Evolutionary conservation across 2,888 invertebrate genomes (phyloP).

Genomic region (Lasioglossum malachurum): DNA sequence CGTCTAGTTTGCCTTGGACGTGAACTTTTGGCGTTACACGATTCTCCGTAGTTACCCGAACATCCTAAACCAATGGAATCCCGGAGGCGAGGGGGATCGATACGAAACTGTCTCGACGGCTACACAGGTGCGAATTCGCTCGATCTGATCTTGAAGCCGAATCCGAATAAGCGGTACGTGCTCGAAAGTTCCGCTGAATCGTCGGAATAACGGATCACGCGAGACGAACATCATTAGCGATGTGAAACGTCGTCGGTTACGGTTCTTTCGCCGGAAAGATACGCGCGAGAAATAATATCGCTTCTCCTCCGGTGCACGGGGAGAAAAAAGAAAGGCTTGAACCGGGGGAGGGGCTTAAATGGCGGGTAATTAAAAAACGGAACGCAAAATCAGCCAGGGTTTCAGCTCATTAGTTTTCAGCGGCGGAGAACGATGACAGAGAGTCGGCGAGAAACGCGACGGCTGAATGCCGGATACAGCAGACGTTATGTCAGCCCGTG

Average conservation of each 20-base stretch:
- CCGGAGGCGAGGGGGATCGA: not conserved
- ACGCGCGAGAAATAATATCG: conserved; percentile 50
- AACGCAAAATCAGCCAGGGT: conserved; percentile 71
- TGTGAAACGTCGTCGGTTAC: conserved; percentile 51
- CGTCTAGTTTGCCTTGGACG: conserved; percentile 5
- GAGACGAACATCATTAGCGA: conserved; percentile 70
- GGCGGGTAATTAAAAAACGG: conserved; percentile 74
- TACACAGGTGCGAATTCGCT: conserved; percentile 1
- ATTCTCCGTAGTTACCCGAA: not conserved
- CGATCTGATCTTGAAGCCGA: not conserved
- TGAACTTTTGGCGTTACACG: not conserved
- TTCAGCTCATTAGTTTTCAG: conserved; percentile 74
- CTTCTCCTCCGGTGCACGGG: conserved; percentile 28
- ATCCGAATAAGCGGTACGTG: not conserved
- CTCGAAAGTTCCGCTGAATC: conserved; percentile 17
- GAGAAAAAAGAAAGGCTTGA: conserved; percentile 7
- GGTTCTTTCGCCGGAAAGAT: conserved; percentile 11
- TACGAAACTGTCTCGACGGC: not conserved
- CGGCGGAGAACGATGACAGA: conserved; percentile 51
- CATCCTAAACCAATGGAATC: not conserved
- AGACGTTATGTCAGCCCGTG: conserved; percentile 54
- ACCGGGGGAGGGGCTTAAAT: conserved; percentile 56
- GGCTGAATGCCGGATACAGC: conserved; percentile 56
- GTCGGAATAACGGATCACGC: not conserved
- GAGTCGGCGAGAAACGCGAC: conserved; percentile 51